Evolutionary conservation across 2,888 invertebrate species (phyloP), one percentile per base, ranked within the genome.

Genomic region (Drosophila paranaensis): DNA sequence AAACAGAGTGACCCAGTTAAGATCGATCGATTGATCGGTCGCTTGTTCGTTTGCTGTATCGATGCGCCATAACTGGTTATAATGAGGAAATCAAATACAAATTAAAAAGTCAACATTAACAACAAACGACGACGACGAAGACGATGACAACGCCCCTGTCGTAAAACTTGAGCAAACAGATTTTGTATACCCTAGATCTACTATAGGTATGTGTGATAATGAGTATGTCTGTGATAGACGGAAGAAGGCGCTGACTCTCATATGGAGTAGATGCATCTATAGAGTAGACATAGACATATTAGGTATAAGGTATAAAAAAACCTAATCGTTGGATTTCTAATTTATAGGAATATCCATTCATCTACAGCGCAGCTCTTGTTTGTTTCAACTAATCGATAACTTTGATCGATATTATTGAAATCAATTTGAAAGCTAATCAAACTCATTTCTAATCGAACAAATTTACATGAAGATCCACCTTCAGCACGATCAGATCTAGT

Each of bases 81-180:
- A 79, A 80, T 77, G 65, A 79, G 79, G 79, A 83, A 73, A 87
- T 79, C 77, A 77, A 81, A 84, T 72, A 85, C 63, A 48, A 77
- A 30, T 46, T 37, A n/a, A 72, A 56, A 57, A 77, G 63, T 72
- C 77, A 75, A 77, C 46, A 48, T 48, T 11, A 40, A 56, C 53
- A 46, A 39, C 16, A 20, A 40, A 51, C 37, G 43, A 16, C 0
- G 16, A 46, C 37, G 45, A 45, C 45, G 60, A 16, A 3, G 30
- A 8, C 30, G 42, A 46, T 14, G 46, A 45, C 45, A 45, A 45
- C 74, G 70, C 74, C 67, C 79, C 45, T 57, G 60, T 78, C 83
- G 78, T 81, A 81, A 87, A 82, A 74, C 58, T 71, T 74, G 76
- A 58, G 69, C 69, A 85, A 82, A 87, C 69, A 77, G 30, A 48